These are phyloP conservation scores for Steromphala cineraria DNA, from an alignment of 2,888 invertebrate species.

Conservation along the genomic window DNA sequence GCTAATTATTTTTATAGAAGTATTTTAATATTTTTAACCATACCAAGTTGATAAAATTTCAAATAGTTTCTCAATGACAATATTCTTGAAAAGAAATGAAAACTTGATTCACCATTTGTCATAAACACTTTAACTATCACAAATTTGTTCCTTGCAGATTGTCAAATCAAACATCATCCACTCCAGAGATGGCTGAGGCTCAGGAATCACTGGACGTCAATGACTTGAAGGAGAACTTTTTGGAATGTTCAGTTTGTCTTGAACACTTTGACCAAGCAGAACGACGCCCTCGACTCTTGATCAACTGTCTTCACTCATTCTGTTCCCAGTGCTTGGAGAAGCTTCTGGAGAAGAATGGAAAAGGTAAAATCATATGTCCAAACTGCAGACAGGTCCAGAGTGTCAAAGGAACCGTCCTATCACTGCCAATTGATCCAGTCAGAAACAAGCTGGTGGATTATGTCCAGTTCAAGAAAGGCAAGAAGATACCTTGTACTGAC, in stretches of 20 bases:
- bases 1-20: too few relatives aligned
- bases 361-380: background rate
- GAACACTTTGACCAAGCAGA: background rate
- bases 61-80: too few relatives aligned
- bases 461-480: background rate
- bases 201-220: background rate
- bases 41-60: too few relatives aligned
- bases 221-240: background rate
- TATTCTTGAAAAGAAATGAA: too few relatives aligned
- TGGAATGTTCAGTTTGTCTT: background rate
- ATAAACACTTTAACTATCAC: too few relatives aligned
- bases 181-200: background rate
- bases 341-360: background rate
- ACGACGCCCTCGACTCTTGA: background rate
- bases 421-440: background rate
- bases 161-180: too few relatives aligned
- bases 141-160: too few relatives aligned
- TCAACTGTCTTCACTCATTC: background rate
- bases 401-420: background rate
- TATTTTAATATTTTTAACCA: too few relatives aligned
- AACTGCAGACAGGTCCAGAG: background rate
- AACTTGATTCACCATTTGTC: too few relatives aligned
- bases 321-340: background rate
- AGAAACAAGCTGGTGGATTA: background rate
- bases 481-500: background rate